phyloP scores from a whole-genome alignment of 2,888 invertebrate species.

The Scaptomyza parva region DNA sequence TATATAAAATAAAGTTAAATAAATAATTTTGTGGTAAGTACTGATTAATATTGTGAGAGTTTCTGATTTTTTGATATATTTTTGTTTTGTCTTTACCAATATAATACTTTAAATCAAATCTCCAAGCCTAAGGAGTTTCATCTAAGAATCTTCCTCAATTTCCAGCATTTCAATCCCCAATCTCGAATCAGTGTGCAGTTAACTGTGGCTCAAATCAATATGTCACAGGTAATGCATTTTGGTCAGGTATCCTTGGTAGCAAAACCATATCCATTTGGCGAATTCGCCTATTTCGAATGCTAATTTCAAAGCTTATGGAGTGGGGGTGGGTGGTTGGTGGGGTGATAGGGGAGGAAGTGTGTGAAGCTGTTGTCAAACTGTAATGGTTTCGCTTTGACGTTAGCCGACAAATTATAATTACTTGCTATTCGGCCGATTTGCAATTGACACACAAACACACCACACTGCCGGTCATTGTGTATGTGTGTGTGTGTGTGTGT shows the following conservation, averaged over 20 bases:
- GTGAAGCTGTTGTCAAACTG: slow-evolving; percentile 1
- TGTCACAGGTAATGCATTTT: slow-evolving; percentile 13
- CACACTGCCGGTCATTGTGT: not conserved
- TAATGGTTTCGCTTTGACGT: slow-evolving; percentile 24
- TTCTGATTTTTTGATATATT: no score
- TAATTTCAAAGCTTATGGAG: no score
- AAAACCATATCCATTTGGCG: not conserved
- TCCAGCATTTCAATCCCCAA: no score
- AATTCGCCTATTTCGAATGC: slow-evolving; percentile 39
- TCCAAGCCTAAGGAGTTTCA: no score
- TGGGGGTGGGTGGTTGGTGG: not conserved
- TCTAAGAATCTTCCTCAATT: no score
- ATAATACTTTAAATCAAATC: no score
- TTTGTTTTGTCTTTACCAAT: no score
- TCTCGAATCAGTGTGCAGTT: not conserved
- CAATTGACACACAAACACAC: slow-evolving; percentile 45
- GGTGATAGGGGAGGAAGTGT: not conserved
- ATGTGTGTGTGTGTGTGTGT: slow-evolving; percentile 8
- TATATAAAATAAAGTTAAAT: no score
- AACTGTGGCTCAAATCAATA: not conserved
- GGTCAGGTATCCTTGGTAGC: slow-evolving; percentile 14
- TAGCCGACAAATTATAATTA: slow-evolving; percentile 50
- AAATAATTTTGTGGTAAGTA: no score
- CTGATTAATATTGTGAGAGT: no score
- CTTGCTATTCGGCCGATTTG: slow-evolving; percentile 37